Conservation (phyloP, 2,797 vertebrate genomes). For the Sebastes kiyomatsui region DNA sequence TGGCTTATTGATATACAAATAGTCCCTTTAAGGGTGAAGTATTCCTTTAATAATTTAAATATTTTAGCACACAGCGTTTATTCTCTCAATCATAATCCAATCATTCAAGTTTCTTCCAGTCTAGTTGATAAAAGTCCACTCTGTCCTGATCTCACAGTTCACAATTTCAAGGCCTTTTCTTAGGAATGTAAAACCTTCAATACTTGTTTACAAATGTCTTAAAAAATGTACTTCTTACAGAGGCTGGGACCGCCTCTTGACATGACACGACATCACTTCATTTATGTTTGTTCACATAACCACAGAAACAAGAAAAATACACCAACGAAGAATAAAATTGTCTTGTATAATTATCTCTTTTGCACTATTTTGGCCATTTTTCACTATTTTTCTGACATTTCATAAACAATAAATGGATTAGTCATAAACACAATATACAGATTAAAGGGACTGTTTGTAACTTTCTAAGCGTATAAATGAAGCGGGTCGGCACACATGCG, state of each 20-base stretch:
- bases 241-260: neutral
- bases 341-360: too few species aligned
- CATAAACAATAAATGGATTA: fast-evolving
- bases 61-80: neutral
- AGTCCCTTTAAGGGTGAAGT: too few species aligned
- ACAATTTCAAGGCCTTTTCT: neutral
- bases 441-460: too few species aligned
- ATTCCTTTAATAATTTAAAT: neutral
- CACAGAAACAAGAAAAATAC: neutral
- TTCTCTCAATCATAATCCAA: neutral
- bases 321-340: neutral
- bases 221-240: neutral
- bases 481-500: too few species aligned
- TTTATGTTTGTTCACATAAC: neutral
- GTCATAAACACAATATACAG: too few species aligned
- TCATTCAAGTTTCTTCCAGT: neutral
- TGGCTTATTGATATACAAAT: too few species aligned
- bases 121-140: neutral
- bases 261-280: neutral
- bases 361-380: neutral
- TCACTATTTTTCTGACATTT: neutral
- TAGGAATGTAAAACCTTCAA: neutral
- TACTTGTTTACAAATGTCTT: neutral
- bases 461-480: too few species aligned
- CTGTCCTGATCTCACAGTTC: neutral